These are phyloP conservation scores for Kryptopterus vitreolus DNA, from an alignment of 2,797 vertebrate genomes.

Conservation along the genomic window DNA sequence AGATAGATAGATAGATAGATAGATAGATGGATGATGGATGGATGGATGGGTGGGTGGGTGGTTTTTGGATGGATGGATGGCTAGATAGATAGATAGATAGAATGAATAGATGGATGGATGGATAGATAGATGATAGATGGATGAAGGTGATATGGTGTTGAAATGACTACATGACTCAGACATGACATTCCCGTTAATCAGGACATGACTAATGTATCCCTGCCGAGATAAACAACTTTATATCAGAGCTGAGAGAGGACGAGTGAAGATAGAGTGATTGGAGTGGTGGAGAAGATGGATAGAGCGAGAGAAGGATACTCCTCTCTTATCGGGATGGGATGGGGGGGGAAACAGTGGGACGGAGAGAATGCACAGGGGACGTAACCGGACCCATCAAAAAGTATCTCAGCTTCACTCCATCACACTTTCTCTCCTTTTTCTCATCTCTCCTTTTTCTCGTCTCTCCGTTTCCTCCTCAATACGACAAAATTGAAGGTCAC, in stretches of 20 bases:
- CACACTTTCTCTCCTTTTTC: background rate
- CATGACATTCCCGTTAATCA: constrained; percentile 24
- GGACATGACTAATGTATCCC: constrained; percentile 12
- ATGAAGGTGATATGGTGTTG: background rate
- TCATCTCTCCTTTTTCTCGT: background rate
- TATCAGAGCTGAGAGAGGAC: constrained; percentile 24
- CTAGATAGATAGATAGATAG: too few species aligned
- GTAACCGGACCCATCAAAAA: constrained; percentile 31
- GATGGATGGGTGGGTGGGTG: too few species aligned
- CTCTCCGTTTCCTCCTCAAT: background rate
- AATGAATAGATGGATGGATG: too few species aligned
- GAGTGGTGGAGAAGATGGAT: constrained; percentile 48
- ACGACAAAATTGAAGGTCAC: background rate
- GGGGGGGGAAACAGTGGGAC: constrained; percentile 28
- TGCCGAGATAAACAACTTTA: constrained; percentile 37
- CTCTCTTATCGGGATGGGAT: constrained; percentile 22
- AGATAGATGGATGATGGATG: too few species aligned
- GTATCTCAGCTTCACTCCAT: background rate
- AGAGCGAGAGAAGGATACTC: constrained; percentile 23
- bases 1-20: too few species aligned
- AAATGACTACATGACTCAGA: constrained; percentile 2
- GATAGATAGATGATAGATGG: too few species aligned
- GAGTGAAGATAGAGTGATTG: constrained; percentile 3
- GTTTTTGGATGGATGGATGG: too few species aligned
- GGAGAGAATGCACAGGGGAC: constrained; percentile 37